A percentile compares a stretch with the other conserved stretches of the same genome.
Conservation (phyloP, 2,113 vertebrate genomes). For the Hyperopisus bebe region DNA sequence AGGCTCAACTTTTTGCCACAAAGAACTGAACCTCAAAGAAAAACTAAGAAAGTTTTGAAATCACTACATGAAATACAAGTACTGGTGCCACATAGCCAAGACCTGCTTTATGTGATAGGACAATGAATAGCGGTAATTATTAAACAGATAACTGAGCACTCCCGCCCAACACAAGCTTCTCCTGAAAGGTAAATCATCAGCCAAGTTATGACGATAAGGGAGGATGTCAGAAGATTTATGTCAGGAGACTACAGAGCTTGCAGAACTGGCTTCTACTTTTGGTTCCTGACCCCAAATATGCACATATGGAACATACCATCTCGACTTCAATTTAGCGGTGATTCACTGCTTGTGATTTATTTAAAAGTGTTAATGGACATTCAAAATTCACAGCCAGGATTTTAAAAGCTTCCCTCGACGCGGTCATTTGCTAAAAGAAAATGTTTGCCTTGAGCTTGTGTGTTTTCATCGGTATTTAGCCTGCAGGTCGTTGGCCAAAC, state of each 20-base stretch:
- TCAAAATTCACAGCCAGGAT: neutral
- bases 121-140: neutral
- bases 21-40: neutral
- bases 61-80: neutral
- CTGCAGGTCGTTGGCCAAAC: neutral
- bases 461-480: neutral
- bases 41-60: neutral
- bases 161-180: neutral
- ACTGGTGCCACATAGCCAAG: neutral
- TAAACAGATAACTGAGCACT: neutral
- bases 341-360: neutral
- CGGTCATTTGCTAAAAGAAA: neutral
- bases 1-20: neutral
- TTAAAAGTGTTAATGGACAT: neutral
- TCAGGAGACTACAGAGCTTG: neutral
- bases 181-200: neutral
- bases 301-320: neutral
- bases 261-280: neutral
- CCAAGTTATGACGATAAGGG: neutral
- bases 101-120: neutral
- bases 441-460: neutral
- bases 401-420: neutral
- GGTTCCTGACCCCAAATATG: neutral
- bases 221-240: neutral
- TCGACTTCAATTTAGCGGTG: neutral